Conservation (phyloP, 2,888 invertebrate species). For the Heliconius erato region DNA sequence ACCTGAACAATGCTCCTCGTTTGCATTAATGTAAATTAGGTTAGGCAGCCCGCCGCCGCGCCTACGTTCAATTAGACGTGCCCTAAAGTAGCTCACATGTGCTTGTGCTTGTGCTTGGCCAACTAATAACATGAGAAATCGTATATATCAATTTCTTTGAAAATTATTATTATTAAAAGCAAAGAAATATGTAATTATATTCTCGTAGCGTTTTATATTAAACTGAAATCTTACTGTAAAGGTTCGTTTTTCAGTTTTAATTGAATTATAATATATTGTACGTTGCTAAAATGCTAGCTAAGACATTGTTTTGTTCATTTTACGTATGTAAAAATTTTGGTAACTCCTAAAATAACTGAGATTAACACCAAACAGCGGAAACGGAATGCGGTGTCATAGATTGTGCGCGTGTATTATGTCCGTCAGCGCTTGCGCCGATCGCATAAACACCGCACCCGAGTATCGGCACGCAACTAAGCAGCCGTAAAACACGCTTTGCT, state of each 20-base stretch:
- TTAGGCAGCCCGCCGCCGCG: conserved; percentile 77
- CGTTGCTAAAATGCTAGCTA: not conserved
- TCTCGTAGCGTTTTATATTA: conserved; percentile 39
- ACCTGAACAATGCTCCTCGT: conserved; percentile 86
- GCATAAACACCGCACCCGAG: conserved; percentile 74
- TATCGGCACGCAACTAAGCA: conserved; percentile 39
- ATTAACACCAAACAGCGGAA: conserved; percentile 60
- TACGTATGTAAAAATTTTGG: conserved; percentile 40
- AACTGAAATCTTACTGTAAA: not conserved
- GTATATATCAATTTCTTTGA: conserved; percentile 65
- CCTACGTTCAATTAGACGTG: conserved; percentile 84
- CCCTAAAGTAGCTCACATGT: conserved; percentile 81
- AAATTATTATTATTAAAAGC: conserved; percentile 63
- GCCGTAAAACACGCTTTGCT: conserved; percentile 70
- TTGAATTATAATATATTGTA: not conserved
- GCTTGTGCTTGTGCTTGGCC: conserved; percentile 75
- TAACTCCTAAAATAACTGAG: conserved; percentile 69
- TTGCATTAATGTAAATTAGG: conserved; percentile 86
- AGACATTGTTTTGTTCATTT: not conserved
- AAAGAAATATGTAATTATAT: conserved; percentile 56
- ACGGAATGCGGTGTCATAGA: conserved; percentile 78
- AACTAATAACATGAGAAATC: conserved; percentile 64
- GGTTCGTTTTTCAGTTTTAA: not conserved
- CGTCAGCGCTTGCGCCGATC: conserved; percentile 71
- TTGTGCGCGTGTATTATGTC: conserved; percentile 74